phyloP scores from a whole-genome alignment of 2,888 invertebrate genomes.

The Rhingia campestris region DNA sequence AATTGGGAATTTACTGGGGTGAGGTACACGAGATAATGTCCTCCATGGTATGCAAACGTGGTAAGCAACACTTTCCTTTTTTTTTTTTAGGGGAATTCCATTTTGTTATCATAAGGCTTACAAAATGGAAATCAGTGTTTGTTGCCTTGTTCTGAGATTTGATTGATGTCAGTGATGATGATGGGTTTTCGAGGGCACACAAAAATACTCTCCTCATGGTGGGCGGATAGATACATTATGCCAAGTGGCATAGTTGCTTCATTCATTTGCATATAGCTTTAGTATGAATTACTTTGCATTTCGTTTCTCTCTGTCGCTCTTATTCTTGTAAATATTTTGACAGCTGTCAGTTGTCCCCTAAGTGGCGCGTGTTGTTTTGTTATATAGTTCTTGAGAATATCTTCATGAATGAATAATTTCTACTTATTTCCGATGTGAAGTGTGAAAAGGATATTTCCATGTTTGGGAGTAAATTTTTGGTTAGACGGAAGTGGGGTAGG shows the following conservation, averaged over 20 bases:
- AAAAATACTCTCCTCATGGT: neutral
- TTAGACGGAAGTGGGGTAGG: slow-evolving; percentile 2
- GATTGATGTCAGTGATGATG: slow-evolving; percentile 68
- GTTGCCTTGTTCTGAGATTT: slow-evolving; percentile 67
- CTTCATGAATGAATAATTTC: slow-evolving; percentile 38
- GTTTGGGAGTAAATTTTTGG: slow-evolving; percentile 11
- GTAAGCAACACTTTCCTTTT: slow-evolving; percentile 51
- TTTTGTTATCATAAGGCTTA: slow-evolving; percentile 44
- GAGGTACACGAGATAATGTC: slow-evolving; percentile 53
- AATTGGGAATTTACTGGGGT: slow-evolving; percentile 37
- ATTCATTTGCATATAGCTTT: slow-evolving; percentile 62
- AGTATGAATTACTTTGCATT: slow-evolving; percentile 17
- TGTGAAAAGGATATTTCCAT: slow-evolving; percentile 21
- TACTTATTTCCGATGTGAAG: slow-evolving; percentile 21
- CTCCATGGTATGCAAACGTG: slow-evolving; percentile 42
- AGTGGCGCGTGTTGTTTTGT: slow-evolving; percentile 49
- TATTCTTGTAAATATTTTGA: slow-evolving; percentile 80
- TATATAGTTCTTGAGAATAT: slow-evolving; percentile 30
- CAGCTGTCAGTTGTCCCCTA: slow-evolving; percentile 86
- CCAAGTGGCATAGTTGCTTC: slow-evolving; percentile 61
- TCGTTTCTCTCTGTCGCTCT: slow-evolving; percentile 12
- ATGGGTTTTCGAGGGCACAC: slow-evolving; percentile 36
- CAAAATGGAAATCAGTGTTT: slow-evolving; percentile 72
- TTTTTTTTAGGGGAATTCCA: slow-evolving; percentile 6
- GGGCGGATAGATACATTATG: slow-evolving; percentile 57